Base-by-base conservation (phyloP, 2,797 vertebrate genomes). In the Danio aesculapii region DNA sequence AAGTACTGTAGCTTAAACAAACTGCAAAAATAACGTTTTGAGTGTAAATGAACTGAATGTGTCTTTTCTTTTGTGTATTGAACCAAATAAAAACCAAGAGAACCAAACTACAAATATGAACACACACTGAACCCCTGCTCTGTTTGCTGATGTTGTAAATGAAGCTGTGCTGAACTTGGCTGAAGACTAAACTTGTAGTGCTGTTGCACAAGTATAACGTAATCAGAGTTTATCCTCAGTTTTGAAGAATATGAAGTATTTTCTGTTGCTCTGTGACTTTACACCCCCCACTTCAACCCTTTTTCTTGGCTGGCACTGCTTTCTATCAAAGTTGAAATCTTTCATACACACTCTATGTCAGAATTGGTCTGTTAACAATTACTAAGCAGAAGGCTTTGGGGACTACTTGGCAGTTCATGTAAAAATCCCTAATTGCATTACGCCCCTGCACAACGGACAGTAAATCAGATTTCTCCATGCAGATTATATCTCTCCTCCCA, bases 301-400 rank as follows among this genome's bases (percentile, higher is more conserved):
- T 30, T 30, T 30, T 68, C 86, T 68, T 84, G 76, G 67, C 75
- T 84, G 80, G 75, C 11, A 64, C 82, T 89, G 85, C 49, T 88
- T 66, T 44, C 19, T 12, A 84, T 79, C 70, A 43, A 83, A 68
- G 84, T 57, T 63, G 61, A 79, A 59, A 77, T 41, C 79, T 68
- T 66, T 77, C 9, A 75, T 75, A 73, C 75, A 72, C 83, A 67
- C 73, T 71, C 77, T 88, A 76, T 64, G 50, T 92, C 88, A 93
- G 59, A 75, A 83, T 63, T 83, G 72, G 81, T 88, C 87, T 92
- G 92, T 89, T 90, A 91, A 84, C 58, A 7, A 88, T 92, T 91
- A 90, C 88, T 89, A 89, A 89, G 89, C 78, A 82, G 84, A 85
- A 81, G 76, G 44, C 84, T 83, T 75, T 83, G 82, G 69, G 82